Base-by-base conservation (phyloP, 2,797 vertebrate genomes). In the Sebastes elongatus region DNA sequence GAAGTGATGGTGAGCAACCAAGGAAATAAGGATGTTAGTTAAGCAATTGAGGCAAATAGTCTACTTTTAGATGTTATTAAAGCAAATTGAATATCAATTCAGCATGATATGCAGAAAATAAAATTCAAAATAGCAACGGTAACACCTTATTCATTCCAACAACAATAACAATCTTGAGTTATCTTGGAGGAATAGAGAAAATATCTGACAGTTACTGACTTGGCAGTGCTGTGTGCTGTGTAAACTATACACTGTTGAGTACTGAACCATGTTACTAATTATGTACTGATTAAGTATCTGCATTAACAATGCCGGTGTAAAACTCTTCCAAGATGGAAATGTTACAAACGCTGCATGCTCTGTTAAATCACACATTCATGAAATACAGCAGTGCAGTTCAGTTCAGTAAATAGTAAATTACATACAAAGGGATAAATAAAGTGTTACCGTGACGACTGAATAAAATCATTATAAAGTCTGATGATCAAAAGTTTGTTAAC, bases 11-110 rank as follows among this genome's bases (percentile, higher is more conserved):
- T 86, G 74, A 85, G 90, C 84, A 89, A 96, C 75, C 95, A 92
- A 95, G 94, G 95, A 95, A 95, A 97, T 84, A 95, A 38, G 87
- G 85, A 89, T 92, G 96, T 99, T 99, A 99, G 97, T 96, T 89
- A 96, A 97, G 97, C 97, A 94, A 92, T 71, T 85, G 88, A 94
- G 92, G 95, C 89, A 93, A 76, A 86, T 25, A 81, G 33, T 90
- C 86, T 92, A 85, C 63, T 79, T 87, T 85, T 87, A 92, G 83
- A 74, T 89, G 89, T 89, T 92, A 92, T 88, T 91, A 79, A 91
- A 83, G 92, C 92, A 93, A 71, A 83, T 61, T 71, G 23, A 32
- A 88, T 69, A 88, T 83, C 28, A 92, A 89, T 83, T 84, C 84
- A 87, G 87, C 78, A 92, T 71, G 5, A 61, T 87, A 82, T 65